A percentile compares a stretch with the other conserved stretches of the same genome.
Conservation (phyloP, 2,113 vertebrate species). For the Baryphthengus martii region DNA sequence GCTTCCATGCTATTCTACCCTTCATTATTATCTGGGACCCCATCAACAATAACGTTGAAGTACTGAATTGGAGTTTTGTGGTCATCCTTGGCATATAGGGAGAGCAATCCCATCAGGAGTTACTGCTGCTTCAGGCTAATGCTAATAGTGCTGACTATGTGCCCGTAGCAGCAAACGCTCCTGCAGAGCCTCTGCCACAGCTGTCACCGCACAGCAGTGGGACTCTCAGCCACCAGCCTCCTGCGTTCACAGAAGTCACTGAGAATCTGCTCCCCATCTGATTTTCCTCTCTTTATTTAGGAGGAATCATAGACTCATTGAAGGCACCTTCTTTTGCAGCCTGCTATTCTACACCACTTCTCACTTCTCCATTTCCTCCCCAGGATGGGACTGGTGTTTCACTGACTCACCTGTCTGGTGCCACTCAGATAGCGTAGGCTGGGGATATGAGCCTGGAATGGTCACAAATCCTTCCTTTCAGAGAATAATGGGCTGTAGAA, state of each 20-base stretch:
- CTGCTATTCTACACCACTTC: background rate
- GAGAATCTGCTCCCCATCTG: background rate
- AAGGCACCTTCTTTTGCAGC: background rate
- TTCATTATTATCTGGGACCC: background rate
- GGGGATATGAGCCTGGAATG: background rate
- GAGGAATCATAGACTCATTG: background rate
- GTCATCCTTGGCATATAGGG: background rate
- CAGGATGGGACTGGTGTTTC: rapidly evolving
- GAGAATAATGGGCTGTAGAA: constrained; percentile 5
- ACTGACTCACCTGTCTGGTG: background rate
- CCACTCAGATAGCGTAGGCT: background rate
- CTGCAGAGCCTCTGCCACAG: background rate
- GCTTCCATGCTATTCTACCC: background rate
- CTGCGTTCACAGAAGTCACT: background rate
- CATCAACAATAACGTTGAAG: background rate
- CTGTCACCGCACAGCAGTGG: background rate
- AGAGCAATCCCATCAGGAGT: background rate
- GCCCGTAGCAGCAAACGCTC: background rate
- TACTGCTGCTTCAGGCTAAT: background rate
- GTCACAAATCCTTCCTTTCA: background rate
- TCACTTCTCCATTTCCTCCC: background rate
- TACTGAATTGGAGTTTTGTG: background rate
- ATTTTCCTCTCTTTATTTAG: background rate
- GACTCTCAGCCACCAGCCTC: background rate
- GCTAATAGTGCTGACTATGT: background rate